phyloP scores from a whole-genome alignment of 1,140 invertebrate genomes.

The Cyrtorhinus lividipennis region DNA sequence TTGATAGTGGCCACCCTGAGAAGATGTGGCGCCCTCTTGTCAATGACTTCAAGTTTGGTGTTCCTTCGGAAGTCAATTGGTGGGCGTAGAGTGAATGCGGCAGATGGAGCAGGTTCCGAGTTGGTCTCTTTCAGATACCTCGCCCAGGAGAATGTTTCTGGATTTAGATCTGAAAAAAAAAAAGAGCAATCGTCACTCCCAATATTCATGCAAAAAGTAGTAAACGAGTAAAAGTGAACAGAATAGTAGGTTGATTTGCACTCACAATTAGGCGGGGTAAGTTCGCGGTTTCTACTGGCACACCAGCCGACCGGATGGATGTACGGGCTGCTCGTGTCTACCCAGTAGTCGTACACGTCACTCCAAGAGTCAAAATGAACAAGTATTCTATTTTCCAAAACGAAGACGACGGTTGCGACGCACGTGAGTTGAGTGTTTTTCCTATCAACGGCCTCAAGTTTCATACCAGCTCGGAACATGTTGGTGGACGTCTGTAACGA shows the following conservation, averaged over 20 bases:
- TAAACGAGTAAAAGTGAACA: no score
- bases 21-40: constrained; percentile 63
- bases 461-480: constrained; percentile 75
- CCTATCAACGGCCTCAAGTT: constrained; percentile 86
- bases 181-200: no score
- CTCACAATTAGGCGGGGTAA: constrained; percentile 78
- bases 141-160: constrained; percentile 70
- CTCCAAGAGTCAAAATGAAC: constrained; percentile 94
- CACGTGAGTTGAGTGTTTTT: constrained; percentile 74
- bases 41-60: constrained; percentile 67
- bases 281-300: constrained; percentile 54
- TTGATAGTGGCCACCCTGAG: constrained; percentile 75
- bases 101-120: constrained; percentile 57
- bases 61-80: constrained; percentile 67
- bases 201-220: no score
- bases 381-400: constrained; percentile 69
- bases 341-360: constrained; percentile 88
- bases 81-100: constrained; percentile 64
- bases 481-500: constrained; percentile 32
- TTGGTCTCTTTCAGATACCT: constrained; percentile 64
- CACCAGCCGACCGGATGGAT: constrained; percentile 92
- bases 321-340: constrained; percentile 72
- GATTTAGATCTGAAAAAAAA: constrained; percentile 54
- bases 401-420: constrained; percentile 73
- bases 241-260: no score